Evolutionary conservation across 2,797 vertebrate genomes (phyloP).

Genomic region (Arrhamphus sclerolepis): DNA sequence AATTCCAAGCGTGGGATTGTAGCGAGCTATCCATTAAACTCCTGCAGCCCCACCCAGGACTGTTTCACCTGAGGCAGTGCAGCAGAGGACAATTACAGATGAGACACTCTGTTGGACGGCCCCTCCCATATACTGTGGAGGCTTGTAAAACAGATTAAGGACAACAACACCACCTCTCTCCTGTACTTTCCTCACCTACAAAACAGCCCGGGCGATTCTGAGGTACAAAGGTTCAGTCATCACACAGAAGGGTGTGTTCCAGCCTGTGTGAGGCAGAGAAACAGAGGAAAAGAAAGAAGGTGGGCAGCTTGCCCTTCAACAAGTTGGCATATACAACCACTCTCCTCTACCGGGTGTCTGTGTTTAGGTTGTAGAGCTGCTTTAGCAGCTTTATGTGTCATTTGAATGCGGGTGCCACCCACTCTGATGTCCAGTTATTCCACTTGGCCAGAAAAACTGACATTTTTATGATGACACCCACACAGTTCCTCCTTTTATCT

Average conservation of each 20-base stretch:
- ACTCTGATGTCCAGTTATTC: slow-evolving; percentile 31
- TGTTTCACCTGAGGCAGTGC: slow-evolving; percentile 71
- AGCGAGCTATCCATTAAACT: slow-evolving; percentile 66
- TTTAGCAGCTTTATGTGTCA: slow-evolving; percentile 44
- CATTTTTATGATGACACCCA: slow-evolving; percentile 39
- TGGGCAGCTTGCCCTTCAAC: slow-evolving; percentile 26
- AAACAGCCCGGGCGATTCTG: slow-evolving; percentile 60
- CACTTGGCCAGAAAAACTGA: slow-evolving; percentile 27
- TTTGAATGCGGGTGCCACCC: slow-evolving; percentile 16
- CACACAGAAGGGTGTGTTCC: slow-evolving; percentile 48
- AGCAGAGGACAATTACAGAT: slow-evolving; percentile 77
- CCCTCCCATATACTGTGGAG: slow-evolving; percentile 67
- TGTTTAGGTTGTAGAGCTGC: slow-evolving; percentile 39
- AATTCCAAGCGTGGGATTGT: slow-evolving; percentile 69
- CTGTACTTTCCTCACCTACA: slow-evolving; percentile 71
- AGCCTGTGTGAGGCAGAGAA: slow-evolving; percentile 15
- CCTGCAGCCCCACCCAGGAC: slow-evolving; percentile 60
- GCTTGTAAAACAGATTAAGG: slow-evolving; percentile 78
- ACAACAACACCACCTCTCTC: slow-evolving; percentile 59
- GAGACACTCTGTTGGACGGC: slow-evolving; percentile 56
- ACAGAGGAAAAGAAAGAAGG: slow-evolving; percentile 13
- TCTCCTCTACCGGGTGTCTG: slow-evolving; percentile 25
- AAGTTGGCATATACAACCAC: slow-evolving; percentile 27
- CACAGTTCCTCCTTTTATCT: slow-evolving; percentile 30
- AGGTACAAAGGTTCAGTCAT: slow-evolving; percentile 73